phyloP scores from a whole-genome alignment of 2,888 invertebrate genomes.

The Camponotus fellah region DNA sequence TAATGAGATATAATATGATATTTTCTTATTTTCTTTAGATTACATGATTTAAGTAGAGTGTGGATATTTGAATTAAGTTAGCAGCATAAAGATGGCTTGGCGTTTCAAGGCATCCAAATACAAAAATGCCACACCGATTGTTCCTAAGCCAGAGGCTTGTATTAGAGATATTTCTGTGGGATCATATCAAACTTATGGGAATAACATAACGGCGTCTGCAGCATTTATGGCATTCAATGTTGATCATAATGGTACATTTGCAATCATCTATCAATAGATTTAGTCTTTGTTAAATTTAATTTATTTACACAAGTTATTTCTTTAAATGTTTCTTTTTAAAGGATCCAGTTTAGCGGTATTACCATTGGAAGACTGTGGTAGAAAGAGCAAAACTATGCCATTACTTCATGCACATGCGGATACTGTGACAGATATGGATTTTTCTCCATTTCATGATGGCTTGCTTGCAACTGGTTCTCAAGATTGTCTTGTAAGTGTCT shows the following conservation, averaged over 20 bases:
- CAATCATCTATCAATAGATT: neutral
- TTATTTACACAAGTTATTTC: neutral
- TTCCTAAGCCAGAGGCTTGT: slow-evolving; percentile 97
- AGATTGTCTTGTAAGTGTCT: slow-evolving; percentile 91
- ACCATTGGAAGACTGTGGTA: slow-evolving; percentile 95
- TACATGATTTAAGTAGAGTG: slow-evolving; percentile 80
- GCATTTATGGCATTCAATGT: slow-evolving; percentile 98
- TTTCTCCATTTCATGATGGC: slow-evolving; percentile 98
- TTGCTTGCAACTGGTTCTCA: slow-evolving; percentile 96
- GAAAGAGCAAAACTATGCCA: slow-evolving; percentile 96
- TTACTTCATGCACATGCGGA: slow-evolving; percentile 95
- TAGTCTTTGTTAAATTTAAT: neutral
- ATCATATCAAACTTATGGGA: slow-evolving; percentile 97
- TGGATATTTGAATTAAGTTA: slow-evolving; percentile 40
- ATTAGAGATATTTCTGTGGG: slow-evolving; percentile 96
- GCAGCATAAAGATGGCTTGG: slow-evolving; percentile 91
- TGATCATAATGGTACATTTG: slow-evolving; percentile 92
- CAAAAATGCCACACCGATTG: slow-evolving; percentile 98
- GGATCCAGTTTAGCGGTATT: slow-evolving; percentile 96
- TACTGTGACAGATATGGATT: slow-evolving; percentile 97
- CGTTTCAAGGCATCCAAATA: slow-evolving; percentile 99
- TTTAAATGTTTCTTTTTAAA: slow-evolving; percentile 72
- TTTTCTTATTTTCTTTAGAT: slow-evolving; percentile 74
- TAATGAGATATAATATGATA: neutral
- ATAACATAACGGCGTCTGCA: slow-evolving; percentile 97